Percentiles rank a stretch among this genome's conserved stretches.
These are phyloP conservation scores for Aspidiotus destructor DNA, from an alignment of 2,888 invertebrate species.

Conservation along the genomic window DNA sequence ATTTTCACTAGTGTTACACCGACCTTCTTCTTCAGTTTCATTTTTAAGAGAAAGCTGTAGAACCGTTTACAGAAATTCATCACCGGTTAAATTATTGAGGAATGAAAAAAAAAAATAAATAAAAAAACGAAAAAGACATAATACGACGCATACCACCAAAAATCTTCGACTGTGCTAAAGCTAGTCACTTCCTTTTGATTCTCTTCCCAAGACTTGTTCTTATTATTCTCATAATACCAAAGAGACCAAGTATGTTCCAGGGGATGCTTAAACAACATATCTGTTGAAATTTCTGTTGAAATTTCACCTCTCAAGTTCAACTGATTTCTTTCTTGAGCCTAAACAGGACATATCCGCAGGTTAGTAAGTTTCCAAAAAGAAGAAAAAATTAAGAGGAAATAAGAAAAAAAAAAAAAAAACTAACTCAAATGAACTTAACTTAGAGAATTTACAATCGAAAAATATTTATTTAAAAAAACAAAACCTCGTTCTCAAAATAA, in stretches of 20 bases:
- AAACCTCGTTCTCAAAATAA: background rate
- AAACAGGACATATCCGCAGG: conserved; percentile 20
- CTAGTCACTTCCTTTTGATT: conserved; percentile 87
- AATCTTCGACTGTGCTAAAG: conserved; percentile 97
- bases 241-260: conserved; percentile 92
- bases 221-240: conserved; percentile 95
- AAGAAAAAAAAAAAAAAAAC: background rate
- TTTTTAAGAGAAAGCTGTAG: no score
- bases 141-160: conserved; percentile 73
- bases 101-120: background rate
- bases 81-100: no score
- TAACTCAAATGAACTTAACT: conserved; percentile 4
- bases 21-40: no score
- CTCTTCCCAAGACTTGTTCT: conserved; percentile 83
- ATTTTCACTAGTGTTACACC: no score
- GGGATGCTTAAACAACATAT: conserved; percentile 62
- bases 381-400: background rate
- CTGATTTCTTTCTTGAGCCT: conserved; percentile 19
- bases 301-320: conserved; percentile 18
- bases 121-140: conserved; percentile 11
- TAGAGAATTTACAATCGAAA: background rate
- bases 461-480: conserved; percentile 7
- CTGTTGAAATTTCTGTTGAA: conserved; percentile 25
- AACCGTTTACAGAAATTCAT: no score
- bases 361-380: background rate